phyloP scores from a whole-genome alignment of 2,113 vertebrate species.

The Micromys minutus region DNA sequence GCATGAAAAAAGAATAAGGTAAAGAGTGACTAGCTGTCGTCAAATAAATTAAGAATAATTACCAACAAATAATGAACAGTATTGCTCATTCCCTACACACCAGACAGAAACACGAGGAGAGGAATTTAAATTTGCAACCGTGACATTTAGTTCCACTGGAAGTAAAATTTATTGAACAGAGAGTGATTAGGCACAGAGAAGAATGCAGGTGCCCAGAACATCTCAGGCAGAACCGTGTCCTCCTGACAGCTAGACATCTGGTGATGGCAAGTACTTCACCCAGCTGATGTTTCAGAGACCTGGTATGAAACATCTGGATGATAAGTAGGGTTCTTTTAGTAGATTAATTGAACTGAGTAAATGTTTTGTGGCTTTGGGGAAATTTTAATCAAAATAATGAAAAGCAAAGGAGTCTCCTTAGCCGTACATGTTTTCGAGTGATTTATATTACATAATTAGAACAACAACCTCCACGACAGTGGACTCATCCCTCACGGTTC shows the following conservation, averaged over 20 bases:
- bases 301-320: slow-evolving; percentile 52
- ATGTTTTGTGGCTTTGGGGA: slow-evolving; percentile 52
- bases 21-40: slow-evolving; percentile 67
- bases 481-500: neutral
- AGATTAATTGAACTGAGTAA: slow-evolving; percentile 60
- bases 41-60: slow-evolving; percentile 77
- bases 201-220: slow-evolving; percentile 43
- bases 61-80: slow-evolving; percentile 63
- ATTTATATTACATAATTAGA: slow-evolving; percentile 64
- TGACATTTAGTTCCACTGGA: slow-evolving; percentile 36
- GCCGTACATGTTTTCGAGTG: slow-evolving; percentile 37
- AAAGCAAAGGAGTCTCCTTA: slow-evolving; percentile 48
- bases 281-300: slow-evolving; percentile 36
- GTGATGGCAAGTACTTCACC: slow-evolving; percentile 29
- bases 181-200: slow-evolving; percentile 60
- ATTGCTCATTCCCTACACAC: slow-evolving; percentile 9
- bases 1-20: slow-evolving; percentile 72
- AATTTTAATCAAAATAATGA: slow-evolving; percentile 65
- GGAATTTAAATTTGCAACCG: slow-evolving; percentile 46
- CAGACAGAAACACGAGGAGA: slow-evolving; percentile 58
- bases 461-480: slow-evolving; percentile 31
- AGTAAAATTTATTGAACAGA: slow-evolving; percentile 66
- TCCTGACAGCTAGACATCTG: slow-evolving; percentile 63
- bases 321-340: slow-evolving; percentile 39
- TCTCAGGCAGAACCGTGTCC: slow-evolving; percentile 13